These are phyloP conservation scores for Ceratosolen fusciceps DNA, from an alignment of 1,140 invertebrate species.

Conservation along the genomic window DNA sequence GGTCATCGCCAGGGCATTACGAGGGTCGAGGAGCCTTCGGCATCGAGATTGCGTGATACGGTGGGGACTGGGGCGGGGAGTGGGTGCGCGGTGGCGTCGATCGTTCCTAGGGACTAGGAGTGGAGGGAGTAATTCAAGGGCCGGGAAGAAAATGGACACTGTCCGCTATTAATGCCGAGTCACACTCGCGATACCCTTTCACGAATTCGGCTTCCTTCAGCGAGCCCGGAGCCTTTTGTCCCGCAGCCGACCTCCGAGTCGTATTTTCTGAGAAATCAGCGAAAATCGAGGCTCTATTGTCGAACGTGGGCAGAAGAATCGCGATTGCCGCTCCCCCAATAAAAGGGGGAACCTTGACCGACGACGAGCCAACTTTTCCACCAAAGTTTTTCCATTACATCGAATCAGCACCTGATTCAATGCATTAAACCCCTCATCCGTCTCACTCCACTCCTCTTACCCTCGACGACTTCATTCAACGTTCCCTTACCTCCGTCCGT, in stretches of 20 bases:
- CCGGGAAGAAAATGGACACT: slow-evolving; percentile 17
- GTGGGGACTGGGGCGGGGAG: not conserved
- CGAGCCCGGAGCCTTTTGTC: not conserved
- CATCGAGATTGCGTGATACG: not conserved
- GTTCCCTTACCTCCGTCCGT: too few relatives aligned
- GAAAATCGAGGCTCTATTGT: not conserved
- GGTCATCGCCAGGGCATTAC: slow-evolving; percentile 55
- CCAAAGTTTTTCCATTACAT: too few relatives aligned
- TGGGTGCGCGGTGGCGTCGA: slow-evolving; percentile 9
- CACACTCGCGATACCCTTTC: not conserved
- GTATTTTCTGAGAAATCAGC: not conserved
- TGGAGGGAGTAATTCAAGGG: slow-evolving; percentile 34
- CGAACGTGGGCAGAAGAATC: not conserved
- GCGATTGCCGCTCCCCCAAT: not conserved
- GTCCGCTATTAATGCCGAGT: slow-evolving; percentile 15
- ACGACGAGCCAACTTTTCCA: not conserved
- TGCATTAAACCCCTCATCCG: too few relatives aligned
- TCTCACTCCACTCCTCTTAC: too few relatives aligned
- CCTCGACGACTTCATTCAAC: too few relatives aligned
- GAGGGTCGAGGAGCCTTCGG: slow-evolving; percentile 40
- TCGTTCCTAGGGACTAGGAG: slow-evolving; percentile 4
- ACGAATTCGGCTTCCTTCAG: not conserved
- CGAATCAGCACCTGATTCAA: too few relatives aligned
- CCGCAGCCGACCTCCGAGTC: not conserved
- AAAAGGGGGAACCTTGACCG: not conserved